These are phyloP conservation scores for Hydrolagus colliei DNA, from an alignment of 2,797 vertebrate genomes.

Conservation along the genomic window DNA sequence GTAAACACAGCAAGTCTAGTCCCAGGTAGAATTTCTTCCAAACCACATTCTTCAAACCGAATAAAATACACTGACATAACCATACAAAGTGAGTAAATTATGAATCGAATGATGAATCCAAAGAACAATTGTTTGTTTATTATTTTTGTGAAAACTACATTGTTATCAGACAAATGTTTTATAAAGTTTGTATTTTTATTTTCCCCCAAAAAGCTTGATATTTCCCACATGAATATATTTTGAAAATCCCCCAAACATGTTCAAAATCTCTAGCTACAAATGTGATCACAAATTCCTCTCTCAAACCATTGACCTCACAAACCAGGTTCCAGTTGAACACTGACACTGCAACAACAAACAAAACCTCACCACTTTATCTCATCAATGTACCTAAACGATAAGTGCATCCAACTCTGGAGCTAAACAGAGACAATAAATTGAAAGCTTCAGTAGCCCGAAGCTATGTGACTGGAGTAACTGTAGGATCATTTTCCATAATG, in stretches of 20 bases:
- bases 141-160: too few species aligned
- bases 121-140: too few species aligned
- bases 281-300: neutral
- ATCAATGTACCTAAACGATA: neutral
- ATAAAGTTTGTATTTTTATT: neutral
- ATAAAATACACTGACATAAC: too few species aligned
- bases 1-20: too few species aligned
- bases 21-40: too few species aligned
- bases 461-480: too few species aligned
- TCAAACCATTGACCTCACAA: neutral
- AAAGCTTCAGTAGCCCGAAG: neutral
- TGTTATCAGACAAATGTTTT: too few species aligned
- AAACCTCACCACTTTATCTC: neutral
- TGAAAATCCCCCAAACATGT: neutral
- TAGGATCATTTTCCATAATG: neutral
- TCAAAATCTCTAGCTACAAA: neutral
- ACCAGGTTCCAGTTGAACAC: neutral
- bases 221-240: constrained; percentile 1
- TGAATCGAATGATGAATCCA: too few species aligned
- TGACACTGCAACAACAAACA: neutral
- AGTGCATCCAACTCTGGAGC: neutral
- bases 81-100: too few species aligned
- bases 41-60: too few species aligned
- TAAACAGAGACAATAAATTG: neutral
- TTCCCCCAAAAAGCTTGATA: too few species aligned